Evolutionary conservation across 2,888 invertebrate species (phyloP).

Genomic region (Parelbella ahira): DNA sequence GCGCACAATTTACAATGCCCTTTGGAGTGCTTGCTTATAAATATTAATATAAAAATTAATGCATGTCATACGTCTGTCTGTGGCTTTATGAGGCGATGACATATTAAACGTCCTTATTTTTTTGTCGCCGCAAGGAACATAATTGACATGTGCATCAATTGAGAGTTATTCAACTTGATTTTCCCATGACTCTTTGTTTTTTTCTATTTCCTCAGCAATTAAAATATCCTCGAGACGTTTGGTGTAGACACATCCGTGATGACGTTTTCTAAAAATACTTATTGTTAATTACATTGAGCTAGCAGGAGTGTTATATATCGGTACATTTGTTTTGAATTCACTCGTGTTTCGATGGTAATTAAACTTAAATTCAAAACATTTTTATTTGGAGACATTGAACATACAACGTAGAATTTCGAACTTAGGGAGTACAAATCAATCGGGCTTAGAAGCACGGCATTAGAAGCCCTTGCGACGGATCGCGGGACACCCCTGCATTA

Average conservation of each 20-base stretch:
- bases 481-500: constrained; percentile 10
- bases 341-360: too few species aligned
- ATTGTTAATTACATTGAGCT: too few species aligned
- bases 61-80: constrained; percentile 11
- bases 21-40: constrained; percentile 34
- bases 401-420: constrained; percentile 2
- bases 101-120: constrained; percentile 20
- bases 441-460: constrained; percentile 18
- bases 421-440: constrained; percentile 14
- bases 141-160: constrained; percentile 23
- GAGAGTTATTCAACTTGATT: constrained; percentile 11
- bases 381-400: too few species aligned
- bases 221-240: constrained; percentile 9
- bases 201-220: constrained; percentile 11
- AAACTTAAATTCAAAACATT: too few species aligned
- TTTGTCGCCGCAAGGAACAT: constrained; percentile 8
- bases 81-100: constrained; percentile 23
- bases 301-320: too few species aligned
- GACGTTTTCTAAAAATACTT: too few species aligned
- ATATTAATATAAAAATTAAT: constrained; percentile 33
- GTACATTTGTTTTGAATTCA: too few species aligned
- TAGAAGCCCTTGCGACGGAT: constrained; percentile 17
- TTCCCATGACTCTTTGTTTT: constrained; percentile 14
- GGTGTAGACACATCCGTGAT: too few species aligned
- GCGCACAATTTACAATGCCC: constrained; percentile 29